These are phyloP conservation scores for Tetramorium simillimum DNA, from an alignment of 1,140 invertebrate genomes.

Conservation along the genomic window DNA sequence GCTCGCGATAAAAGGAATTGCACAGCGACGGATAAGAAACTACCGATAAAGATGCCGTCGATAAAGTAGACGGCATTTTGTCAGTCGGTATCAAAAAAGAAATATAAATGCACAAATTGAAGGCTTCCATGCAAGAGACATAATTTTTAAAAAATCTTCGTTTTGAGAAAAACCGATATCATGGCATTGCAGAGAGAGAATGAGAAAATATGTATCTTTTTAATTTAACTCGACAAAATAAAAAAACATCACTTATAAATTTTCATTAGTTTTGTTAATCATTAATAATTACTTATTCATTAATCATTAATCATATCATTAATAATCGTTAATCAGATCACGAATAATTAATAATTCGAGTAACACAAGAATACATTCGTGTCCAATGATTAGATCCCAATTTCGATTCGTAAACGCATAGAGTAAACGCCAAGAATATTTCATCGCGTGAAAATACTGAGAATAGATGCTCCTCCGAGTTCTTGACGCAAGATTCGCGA, in stretches of 20 bases:
- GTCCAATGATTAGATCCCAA: neutral
- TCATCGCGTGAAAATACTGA: neutral
- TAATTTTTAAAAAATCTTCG: too few relatives aligned
- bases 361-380: neutral
- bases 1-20: neutral
- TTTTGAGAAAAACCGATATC: too few relatives aligned
- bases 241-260: neutral
- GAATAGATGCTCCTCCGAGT: neutral
- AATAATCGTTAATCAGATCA: neutral
- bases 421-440: neutral
- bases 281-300: neutral
- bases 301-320: neutral
- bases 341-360: neutral
- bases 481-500: neutral
- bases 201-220: neutral
- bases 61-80: slow-evolving; percentile 22
- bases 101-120: neutral
- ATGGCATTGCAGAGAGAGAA: neutral
- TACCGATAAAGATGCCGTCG: slow-evolving; percentile 22
- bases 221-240: neutral
- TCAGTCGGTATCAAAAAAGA: slow-evolving; percentile 49
- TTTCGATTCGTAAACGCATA: neutral
- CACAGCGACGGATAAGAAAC: slow-evolving; percentile 12
- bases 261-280: neutral
- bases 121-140: too few relatives aligned